Conservation (phyloP, 2,888 invertebrate genomes). For the Atherix ibis region DNA sequence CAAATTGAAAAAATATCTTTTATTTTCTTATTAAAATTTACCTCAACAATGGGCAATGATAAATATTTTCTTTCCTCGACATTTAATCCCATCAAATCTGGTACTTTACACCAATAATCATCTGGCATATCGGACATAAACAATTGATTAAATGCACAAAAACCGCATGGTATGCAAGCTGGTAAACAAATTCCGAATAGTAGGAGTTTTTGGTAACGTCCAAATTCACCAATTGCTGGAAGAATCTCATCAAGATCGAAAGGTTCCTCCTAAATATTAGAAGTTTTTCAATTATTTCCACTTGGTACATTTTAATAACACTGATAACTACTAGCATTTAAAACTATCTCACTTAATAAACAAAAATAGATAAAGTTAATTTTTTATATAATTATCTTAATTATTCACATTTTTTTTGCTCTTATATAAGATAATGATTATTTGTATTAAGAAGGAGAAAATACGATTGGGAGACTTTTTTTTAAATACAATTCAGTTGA, state of each 20-base stretch:
- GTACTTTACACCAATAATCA: constrained; percentile 70
- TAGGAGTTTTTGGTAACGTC: constrained; percentile 70
- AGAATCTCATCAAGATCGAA: constrained; percentile 73
- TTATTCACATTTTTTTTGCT: no score
- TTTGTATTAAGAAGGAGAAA: no score
- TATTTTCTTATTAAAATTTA: constrained; percentile 19
- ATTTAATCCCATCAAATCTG: constrained; percentile 43
- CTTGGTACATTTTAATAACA: no score
- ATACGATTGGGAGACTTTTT: no score
- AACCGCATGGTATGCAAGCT: constrained; percentile 79
- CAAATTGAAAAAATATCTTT: no score
- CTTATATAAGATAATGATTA: no score
- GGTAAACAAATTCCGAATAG: constrained; percentile 77
- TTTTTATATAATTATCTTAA: no score
- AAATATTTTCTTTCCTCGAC: constrained; percentile 42
- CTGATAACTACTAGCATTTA: no score
- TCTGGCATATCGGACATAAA: constrained; percentile 84
- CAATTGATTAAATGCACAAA: constrained; percentile 83
- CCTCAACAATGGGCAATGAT: constrained; percentile 45
- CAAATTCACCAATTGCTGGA: constrained; percentile 78
- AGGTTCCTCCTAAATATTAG: constrained; percentile 22
- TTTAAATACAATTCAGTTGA: no score
- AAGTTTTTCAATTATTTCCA: no score
- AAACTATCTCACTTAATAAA: no score
- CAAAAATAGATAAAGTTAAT: no score